Evolutionary conservation across 2,113 vertebrate genomes (phyloP), one percentile per base, ranked within the genome.

Genomic region (Diadophis punctatus): DNA sequence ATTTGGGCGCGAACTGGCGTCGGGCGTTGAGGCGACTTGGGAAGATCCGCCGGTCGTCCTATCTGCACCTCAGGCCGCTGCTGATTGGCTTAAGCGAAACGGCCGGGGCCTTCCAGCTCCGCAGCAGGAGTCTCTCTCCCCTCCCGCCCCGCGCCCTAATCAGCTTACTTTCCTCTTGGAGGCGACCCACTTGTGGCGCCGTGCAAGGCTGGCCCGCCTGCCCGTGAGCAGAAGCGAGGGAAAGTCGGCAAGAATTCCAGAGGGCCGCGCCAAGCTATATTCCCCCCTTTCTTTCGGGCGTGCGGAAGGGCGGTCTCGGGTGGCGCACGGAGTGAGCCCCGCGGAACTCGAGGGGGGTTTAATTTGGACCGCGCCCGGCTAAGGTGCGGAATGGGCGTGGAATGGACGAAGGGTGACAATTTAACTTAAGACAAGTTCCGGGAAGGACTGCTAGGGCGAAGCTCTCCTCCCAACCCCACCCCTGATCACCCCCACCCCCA

Each of bases 121-220:
- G 23, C 49, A 9, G 39, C 23, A 7, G 23, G 27, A 20, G 30
- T 52, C 34, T 30, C 12, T 25, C 46, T 2, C n/a, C 20, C 20
- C 20, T 22, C 27, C 9, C 1, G 0, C 46, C 46, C 1, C 0
- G 27, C 53, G 52, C 58, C 4, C 90, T 90, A 92, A 93, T 87
- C 92, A 84, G 90, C 93, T 92, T 91, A 85, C 91, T 90, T 92
- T 91, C 93, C 84, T 55, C 85, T 90, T 86, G 88, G 93, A 88
- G 53, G 85, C 87, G 90, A 94, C 94, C 93, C 87, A 68, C 92
- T 93, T 90, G 93, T 91, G 63, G 85, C 80, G 90, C 92, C 55
- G 92, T 56, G 86, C 68, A 90, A 90, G 34, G 90, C 58, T 27
- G 58, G 20, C 25, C 46, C 20, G 3, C 11, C 27, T 30, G 25